Base-by-base conservation (phyloP, 2,888 invertebrate species). In the Ichneumon xanthorius region DNA sequence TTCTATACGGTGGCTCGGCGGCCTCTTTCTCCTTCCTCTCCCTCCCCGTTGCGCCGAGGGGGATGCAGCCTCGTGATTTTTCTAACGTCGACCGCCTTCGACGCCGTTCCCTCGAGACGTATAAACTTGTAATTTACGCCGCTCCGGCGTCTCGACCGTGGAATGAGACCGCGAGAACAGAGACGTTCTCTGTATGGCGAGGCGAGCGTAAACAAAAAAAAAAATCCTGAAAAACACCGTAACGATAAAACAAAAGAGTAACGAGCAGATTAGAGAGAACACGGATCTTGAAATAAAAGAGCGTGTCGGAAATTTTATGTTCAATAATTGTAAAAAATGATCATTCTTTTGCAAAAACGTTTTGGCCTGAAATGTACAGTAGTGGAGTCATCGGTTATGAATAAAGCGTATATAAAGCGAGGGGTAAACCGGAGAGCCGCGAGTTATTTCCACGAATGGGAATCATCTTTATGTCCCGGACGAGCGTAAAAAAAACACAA, bases 51-150 rank as follows among this genome's bases (percentile, higher is more conserved):
- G 53, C 50, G 58, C 67, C 70, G 45, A 75, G 19, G 63, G 63
- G 63, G 81, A 65, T 50, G 75, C 48, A 76, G 48, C 50, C 53
- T 77, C 67, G 40, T 30, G 63, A 33, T 30, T 67, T 67, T 67
- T 61, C 63, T 48, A 22, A 22, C 76, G 61, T 76, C 76, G 40
- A 30, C 63, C 45, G 63, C n/a, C 5, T 68, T 55, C 82, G 48
- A 68, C n/a, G 55, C 45, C 9, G 67, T 26, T 82, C 58, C 82
- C 78, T 61, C 67, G 58, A 82, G 77, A 78, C 65, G 58, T 78
- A 82, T 78, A 82, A 73, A 73, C 33, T 78, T 78, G 65, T 78
- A 77, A 82, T 82, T 82, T 82, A 77, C 77, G 65, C 58, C 14
- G 19, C 78, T 55, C 48, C 40, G 11, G 68, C 19, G n/a, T 82